Base-by-base conservation (phyloP, 1,140 invertebrate species). In the Heterodera carotae region DNA sequence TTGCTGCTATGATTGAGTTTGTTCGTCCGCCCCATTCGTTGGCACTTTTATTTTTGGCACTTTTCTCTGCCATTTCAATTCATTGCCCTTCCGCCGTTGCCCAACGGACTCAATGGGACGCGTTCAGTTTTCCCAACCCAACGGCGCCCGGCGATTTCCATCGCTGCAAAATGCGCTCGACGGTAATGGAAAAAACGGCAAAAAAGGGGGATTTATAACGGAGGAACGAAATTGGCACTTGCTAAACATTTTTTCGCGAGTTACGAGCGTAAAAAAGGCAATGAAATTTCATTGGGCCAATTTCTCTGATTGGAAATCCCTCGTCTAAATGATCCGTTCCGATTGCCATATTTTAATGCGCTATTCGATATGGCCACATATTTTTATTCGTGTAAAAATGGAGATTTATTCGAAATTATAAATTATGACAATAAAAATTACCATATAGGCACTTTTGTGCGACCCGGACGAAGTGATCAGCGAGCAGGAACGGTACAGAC, bases 381-480 rank as follows among this genome's bases (percentile, higher is more conserved):
- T n/a, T n/a, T n/a, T n/a, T n/a, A n/a, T n/a, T n/a, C n/a, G n/a
- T n/a, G n/a, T n/a, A n/a, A n/a, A n/a, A n/a, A n/a, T n/a, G n/a
- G n/a, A n/a, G n/a, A n/a, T n/a, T n/a, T n/a, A n/a, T n/a, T 39
- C 4, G 36, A 10, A 39, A 39, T 6, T 39, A 10, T 39, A 10
- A 6, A 6, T 39, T 39, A 6, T 39, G 36, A 10, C 4, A 39
- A 39, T 39, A 39, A 6, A 6, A 39, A 39, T 39, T 39, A 39
- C 36, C 36, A 39, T 6, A 18, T 53, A 78, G 18, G 77, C 82
- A 3, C 66, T 75, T n/a, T 80, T 86, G 48, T 86, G 85, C 59
- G 85, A 86, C 76, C 85, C 85, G 18, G 85, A 86, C 77, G 81
- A 75, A 64, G 81, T 86, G 6, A 76, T 86, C 4, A 73, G 27